Base-by-base conservation (phyloP, 2,888 invertebrate species). In the Drosophila mercatorum region DNA sequence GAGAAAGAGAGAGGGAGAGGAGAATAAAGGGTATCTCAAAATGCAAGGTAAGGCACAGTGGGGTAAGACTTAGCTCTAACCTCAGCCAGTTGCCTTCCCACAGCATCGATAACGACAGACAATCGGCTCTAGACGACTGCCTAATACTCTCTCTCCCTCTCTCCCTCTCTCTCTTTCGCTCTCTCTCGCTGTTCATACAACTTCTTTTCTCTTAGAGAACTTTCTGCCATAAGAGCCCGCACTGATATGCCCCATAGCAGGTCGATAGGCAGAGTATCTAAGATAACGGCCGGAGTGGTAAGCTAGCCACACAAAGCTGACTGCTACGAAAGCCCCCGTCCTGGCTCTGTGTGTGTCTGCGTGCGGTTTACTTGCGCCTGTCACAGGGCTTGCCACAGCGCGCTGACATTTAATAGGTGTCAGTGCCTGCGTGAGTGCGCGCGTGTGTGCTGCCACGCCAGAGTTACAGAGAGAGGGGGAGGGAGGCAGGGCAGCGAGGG, bases 391-490 rank as follows among this genome's bases (percentile, higher is more conserved):
- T 79, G 34, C 40, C 70, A 68, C 70, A 77, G 52, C 62, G 62
- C 74, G 78, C 56, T 78, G 79, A 75, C 79, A 80, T 75, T 72
- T 80, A 75, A 78, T 81, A 75, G 75, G 81, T 78, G 71, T 72
- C 75, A 55, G 57, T 70, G 55, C 59, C 43, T 58, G 60, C 40
- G 31, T 47, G 57, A 47, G 62, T 68, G 60, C 40, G 31, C 43
- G 57, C 44, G 62, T 68, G 57, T 59, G 51, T 75, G 44, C 12
- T 68, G 43, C 64, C 53, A 22, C 22, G 22, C 22, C 2, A 7
- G 7, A 7, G 34, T 2, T 34, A 7, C 7, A 7, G 34, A 34
- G 34, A 34, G 34, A 3, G 14, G 1, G 22, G 22, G 40, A 7
- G 6, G 3, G 40, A 1, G 53, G 8, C 22, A 6, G 36, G 2